These are phyloP conservation scores for Macaria liturata DNA, from an alignment of 2,888 invertebrate genomes.

Conservation along the genomic window DNA sequence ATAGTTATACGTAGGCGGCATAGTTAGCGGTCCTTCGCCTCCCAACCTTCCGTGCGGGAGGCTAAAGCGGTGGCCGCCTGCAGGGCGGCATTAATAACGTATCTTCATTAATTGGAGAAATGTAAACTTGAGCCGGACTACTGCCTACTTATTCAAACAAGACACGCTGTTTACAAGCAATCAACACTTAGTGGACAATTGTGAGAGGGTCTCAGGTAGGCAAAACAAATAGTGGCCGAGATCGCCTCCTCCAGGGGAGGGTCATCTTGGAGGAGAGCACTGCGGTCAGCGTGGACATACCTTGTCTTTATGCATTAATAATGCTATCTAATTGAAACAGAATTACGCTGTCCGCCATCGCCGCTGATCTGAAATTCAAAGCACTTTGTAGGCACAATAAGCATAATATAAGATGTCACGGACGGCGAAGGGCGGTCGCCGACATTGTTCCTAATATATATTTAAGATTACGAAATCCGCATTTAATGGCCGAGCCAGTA, in stretches of 20 bases:
- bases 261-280: constrained; percentile 74
- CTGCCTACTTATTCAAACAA: constrained; percentile 52
- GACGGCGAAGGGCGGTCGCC: constrained; percentile 1
- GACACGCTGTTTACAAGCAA: constrained; percentile 76
- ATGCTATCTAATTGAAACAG: constrained; percentile 76
- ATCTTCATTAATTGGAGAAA: constrained; percentile 21
- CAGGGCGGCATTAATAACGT: constrained; percentile 17
- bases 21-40: constrained; percentile 12
- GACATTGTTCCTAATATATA: constrained; percentile 28
- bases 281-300: constrained; percentile 63
- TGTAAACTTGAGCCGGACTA: constrained; percentile 23
- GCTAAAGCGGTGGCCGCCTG: not conserved
- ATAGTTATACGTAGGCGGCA: constrained; percentile 33
- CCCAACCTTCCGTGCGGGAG: constrained; percentile 13
- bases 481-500: constrained; percentile 52
- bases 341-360: constrained; percentile 64
- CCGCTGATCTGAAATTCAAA: constrained; percentile 61
- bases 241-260: constrained; percentile 63
- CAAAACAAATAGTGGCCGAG: constrained; percentile 77
- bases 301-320: constrained; percentile 78
- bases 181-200: constrained; percentile 79
- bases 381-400: constrained; percentile 32
- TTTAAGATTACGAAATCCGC: constrained; percentile 43
- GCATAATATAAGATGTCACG: constrained; percentile 21
- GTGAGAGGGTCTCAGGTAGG: constrained; percentile 74